Conservation (phyloP, 2,113 vertebrate species). For the Ceuthmochares aereus region DNA sequence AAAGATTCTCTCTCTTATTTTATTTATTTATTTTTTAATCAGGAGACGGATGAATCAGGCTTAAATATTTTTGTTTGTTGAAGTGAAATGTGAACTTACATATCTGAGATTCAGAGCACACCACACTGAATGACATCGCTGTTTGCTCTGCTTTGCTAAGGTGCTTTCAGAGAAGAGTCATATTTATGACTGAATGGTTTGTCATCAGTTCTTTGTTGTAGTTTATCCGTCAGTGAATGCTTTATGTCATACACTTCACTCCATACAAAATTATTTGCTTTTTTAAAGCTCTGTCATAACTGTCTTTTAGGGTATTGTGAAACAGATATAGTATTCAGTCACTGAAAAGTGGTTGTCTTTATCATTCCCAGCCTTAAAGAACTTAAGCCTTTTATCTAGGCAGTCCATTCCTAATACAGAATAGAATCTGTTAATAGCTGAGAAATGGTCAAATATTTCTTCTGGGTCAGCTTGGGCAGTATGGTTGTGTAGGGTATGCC, state of each 20-base stretch:
- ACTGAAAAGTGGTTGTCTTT: not conserved
- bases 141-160: not conserved
- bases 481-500: not conserved
- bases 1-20: not conserved
- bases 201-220: not conserved
- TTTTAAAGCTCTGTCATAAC: not conserved
- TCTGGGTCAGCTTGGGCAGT: not conserved
- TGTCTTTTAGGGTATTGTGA: not conserved
- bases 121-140: not conserved
- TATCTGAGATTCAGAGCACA: not conserved
- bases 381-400: not conserved
- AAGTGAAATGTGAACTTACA: not conserved
- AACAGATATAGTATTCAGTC: not conserved
- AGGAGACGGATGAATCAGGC: not conserved
- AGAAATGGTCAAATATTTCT: not conserved
- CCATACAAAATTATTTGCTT: not conserved
- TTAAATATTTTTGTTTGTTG: not conserved
- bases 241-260: not conserved
- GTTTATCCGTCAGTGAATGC: not conserved
- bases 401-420: not conserved
- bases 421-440: not conserved
- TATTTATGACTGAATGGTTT: constrained; percentile 27
- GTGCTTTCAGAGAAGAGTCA: constrained; percentile 16
- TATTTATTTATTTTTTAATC: not conserved
- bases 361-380: not conserved